phyloP scores from a whole-genome alignment of 1,140 invertebrate genomes.

The Bombus balteatus region DNA sequence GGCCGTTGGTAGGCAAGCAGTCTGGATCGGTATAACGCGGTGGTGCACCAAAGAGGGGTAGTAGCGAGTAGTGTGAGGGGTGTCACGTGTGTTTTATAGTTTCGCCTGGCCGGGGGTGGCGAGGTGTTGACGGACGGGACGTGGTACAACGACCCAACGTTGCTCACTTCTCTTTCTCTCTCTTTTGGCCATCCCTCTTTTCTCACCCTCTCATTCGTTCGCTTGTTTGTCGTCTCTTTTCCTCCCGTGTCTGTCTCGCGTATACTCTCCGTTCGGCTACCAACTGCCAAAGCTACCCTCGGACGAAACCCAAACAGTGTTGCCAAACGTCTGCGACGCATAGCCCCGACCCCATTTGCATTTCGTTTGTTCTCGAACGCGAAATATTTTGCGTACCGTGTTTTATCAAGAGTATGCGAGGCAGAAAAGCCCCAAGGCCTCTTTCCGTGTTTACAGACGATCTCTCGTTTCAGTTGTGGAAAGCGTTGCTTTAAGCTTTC shows the following conservation, averaged over 20 bases:
- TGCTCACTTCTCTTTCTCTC: slow-evolving; percentile 60
- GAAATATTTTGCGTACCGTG: slow-evolving; percentile 69
- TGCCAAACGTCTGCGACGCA: slow-evolving; percentile 80
- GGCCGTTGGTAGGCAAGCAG: slow-evolving; percentile 59
- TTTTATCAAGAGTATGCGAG: slow-evolving; percentile 58
- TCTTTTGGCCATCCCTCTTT: slow-evolving; percentile 44
- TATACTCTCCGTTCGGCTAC: slow-evolving; percentile 68
- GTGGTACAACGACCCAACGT: slow-evolving; percentile 78
- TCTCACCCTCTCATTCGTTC: slow-evolving; percentile 64
- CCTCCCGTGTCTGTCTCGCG: slow-evolving; percentile 64
- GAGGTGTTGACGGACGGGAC: slow-evolving; percentile 81
- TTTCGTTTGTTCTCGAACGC: slow-evolving; percentile 74
- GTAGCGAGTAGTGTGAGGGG: slow-evolving; percentile 64
- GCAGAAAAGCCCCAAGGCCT: slow-evolving; percentile 16
- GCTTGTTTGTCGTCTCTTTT: slow-evolving; percentile 14
- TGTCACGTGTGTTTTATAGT: slow-evolving; percentile 81
- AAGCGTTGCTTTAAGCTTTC: background rate
- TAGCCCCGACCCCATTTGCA: slow-evolving; percentile 77
- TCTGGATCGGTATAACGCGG: slow-evolving; percentile 64
- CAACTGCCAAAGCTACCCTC: slow-evolving; percentile 74
- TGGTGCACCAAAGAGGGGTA: slow-evolving; percentile 63
- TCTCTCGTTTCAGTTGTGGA: slow-evolving; percentile 20
- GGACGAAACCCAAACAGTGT: slow-evolving; percentile 79
- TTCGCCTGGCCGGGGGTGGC: slow-evolving; percentile 73
- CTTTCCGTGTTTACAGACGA: slow-evolving; percentile 30